These are phyloP conservation scores for Dermochelys coriacea DNA, from an alignment of 2,797 vertebrate species.

Conservation along the genomic window DNA sequence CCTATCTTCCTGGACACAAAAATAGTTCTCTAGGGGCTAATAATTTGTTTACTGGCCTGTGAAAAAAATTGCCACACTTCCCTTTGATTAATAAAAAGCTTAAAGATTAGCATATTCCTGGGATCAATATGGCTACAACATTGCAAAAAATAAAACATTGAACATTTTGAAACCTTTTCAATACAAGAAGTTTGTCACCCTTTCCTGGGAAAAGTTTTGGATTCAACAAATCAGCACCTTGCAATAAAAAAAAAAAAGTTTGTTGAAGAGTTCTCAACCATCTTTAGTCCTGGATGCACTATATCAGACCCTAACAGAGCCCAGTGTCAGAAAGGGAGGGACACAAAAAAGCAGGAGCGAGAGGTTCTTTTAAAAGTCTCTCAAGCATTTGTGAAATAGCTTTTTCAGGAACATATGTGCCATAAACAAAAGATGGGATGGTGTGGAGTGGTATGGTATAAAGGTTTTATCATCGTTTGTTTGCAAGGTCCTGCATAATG, in stretches of 20 bases:
- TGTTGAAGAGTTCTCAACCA: neutral
- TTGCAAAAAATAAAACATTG: neutral
- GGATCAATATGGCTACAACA: neutral
- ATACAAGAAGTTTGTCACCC: neutral
- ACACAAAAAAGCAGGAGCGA: neutral
- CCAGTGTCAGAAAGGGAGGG: neutral
- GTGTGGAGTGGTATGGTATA: neutral
- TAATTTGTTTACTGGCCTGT: slow-evolving; percentile 24
- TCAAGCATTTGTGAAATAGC: neutral
- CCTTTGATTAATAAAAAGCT: slow-evolving; percentile 26
- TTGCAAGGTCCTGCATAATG: neutral
- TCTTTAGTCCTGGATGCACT: neutral
- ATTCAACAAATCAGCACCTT: neutral
- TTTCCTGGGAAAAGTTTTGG: neutral
- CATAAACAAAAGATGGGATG: neutral
- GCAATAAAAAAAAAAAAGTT: neutral
- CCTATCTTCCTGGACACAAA: slow-evolving; percentile 11
- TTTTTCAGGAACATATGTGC: neutral
- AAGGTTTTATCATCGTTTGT: neutral
- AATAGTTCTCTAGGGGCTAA: slow-evolving; percentile 15
- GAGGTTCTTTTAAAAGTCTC: neutral
- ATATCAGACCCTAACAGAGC: neutral
- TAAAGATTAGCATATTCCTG: neutral
- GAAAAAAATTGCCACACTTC: slow-evolving; percentile 28
- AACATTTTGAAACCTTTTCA: neutral